Conservation (phyloP, 2,888 invertebrate genomes). For the Agelastica alni region DNA sequence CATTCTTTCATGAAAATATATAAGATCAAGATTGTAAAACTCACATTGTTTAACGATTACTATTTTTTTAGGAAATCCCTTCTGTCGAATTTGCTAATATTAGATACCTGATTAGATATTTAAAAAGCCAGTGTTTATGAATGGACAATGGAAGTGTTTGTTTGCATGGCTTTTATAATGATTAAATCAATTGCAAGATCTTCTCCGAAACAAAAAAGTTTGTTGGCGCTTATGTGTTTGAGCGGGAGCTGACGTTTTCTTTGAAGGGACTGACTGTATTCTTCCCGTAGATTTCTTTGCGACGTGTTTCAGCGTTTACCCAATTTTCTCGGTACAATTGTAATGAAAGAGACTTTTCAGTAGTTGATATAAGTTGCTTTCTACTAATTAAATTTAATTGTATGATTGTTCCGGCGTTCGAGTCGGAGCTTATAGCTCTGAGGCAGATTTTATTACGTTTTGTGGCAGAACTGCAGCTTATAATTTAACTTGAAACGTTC, state of each 20-base stretch:
- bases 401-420: conserved; percentile 29
- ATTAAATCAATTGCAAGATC: too few relatives aligned
- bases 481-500: conserved; percentile 20
- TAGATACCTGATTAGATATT: too few relatives aligned
- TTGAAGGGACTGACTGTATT: background rate
- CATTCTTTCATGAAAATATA: too few relatives aligned
- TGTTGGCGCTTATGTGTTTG: too few relatives aligned
- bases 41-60: too few relatives aligned
- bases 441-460: conserved; percentile 25
- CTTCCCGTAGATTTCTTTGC: conserved; percentile 23
- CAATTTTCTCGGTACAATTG: conserved; percentile 25
- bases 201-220: too few relatives aligned
- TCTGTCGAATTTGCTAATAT: too few relatives aligned
- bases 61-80: too few relatives aligned
- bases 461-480: conserved; percentile 19
- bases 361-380: conserved; percentile 24
- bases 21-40: too few relatives aligned
- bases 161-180: too few relatives aligned
- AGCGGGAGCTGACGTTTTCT: conserved; percentile 13
- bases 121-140: too few relatives aligned
- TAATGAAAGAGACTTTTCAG: conserved; percentile 26
- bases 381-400: conserved; percentile 33
- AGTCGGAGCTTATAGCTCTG: conserved; percentile 22
- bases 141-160: too few relatives aligned
- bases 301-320: conserved; percentile 30